Percentiles rank a stretch among this genome's conserved stretches.
Evolutionary conservation across 2,888 invertebrate genomes (phyloP).

Genomic region (Caenorhabditis sulstoni): DNA sequence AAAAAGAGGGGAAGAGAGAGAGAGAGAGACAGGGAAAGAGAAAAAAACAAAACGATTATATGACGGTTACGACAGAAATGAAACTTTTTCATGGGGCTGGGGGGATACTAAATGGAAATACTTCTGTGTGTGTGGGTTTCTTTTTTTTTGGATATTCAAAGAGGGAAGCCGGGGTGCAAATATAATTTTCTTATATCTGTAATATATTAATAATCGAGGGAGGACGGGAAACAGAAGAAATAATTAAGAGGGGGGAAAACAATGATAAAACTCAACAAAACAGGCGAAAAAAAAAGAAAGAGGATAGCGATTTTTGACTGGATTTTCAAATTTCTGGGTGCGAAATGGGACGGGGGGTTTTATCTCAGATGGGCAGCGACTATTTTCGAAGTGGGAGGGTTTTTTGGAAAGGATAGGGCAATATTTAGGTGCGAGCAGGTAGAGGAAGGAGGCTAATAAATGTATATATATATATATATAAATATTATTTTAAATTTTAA

Average conservation of each 20-base stretch:
- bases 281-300: constrained; percentile 18
- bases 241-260: constrained; percentile 20
- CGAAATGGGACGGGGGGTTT: constrained; percentile 1
- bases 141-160: too few relatives aligned
- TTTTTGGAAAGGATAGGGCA: constrained; percentile 18
- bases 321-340: neutral
- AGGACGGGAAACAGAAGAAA: neutral
- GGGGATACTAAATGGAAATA: too few relatives aligned
- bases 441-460: neutral
- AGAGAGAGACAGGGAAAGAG: too few relatives aligned
- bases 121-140: too few relatives aligned
- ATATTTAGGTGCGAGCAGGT: too few relatives aligned
- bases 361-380: constrained; percentile 56
- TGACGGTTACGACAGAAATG: too few relatives aligned
- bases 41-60: too few relatives aligned
- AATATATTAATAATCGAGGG: neutral
- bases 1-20: too few relatives aligned
- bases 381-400: constrained; percentile 26
- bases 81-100: too few relatives aligned
- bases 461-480: neutral
- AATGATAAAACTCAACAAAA: constrained; percentile 46
- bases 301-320: constrained; percentile 5
- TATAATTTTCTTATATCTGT: too few relatives aligned
- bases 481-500: neutral
- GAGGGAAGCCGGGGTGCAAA: too few relatives aligned